Conservation (phyloP, 2,888 invertebrate species). For the Aphrophora alni region DNA sequence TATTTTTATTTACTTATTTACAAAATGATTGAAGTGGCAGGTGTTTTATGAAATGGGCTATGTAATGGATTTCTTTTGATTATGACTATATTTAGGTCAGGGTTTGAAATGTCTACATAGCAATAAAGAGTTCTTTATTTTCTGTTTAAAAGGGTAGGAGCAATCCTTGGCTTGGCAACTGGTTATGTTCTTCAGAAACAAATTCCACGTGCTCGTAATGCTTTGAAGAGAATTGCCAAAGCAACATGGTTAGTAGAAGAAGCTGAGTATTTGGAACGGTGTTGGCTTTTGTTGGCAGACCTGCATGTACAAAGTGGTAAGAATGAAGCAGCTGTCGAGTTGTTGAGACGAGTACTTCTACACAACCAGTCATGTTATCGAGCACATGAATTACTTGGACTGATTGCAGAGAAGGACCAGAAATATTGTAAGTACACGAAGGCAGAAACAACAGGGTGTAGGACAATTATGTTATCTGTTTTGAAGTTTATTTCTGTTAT, state of each 20-base stretch:
- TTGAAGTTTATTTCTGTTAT: too few species aligned
- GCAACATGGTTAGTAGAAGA: slow-evolving; percentile 93
- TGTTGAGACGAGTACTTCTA: slow-evolving; percentile 76
- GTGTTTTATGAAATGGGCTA: too few species aligned
- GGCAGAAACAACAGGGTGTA: too few species aligned
- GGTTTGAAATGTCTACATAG: too few species aligned
- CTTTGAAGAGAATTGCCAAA: slow-evolving; percentile 87
- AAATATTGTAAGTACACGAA: slow-evolving; percentile 66
- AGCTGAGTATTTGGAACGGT: slow-evolving; percentile 93
- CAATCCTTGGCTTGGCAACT: slow-evolving; percentile 50
- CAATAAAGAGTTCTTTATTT: too few species aligned
- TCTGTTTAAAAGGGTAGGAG: slow-evolving; percentile 52
- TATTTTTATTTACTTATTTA: too few species aligned
- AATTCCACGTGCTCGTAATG: slow-evolving; percentile 88
- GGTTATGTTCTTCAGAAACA: slow-evolving; percentile 75
- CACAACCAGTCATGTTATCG: slow-evolving; percentile 89
- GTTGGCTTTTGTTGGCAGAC: slow-evolving; percentile 94
- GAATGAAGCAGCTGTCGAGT: slow-evolving; percentile 83
- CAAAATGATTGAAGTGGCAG: too few species aligned
- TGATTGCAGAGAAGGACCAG: slow-evolving; percentile 90
- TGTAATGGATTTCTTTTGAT: too few species aligned
- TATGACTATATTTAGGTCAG: too few species aligned
- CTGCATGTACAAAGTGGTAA: slow-evolving; percentile 84
- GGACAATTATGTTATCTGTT: too few species aligned
- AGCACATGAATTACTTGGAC: slow-evolving; percentile 88